Base-by-base conservation (phyloP, 1,140 invertebrate genomes). In the Babylonia areolata region DNA sequence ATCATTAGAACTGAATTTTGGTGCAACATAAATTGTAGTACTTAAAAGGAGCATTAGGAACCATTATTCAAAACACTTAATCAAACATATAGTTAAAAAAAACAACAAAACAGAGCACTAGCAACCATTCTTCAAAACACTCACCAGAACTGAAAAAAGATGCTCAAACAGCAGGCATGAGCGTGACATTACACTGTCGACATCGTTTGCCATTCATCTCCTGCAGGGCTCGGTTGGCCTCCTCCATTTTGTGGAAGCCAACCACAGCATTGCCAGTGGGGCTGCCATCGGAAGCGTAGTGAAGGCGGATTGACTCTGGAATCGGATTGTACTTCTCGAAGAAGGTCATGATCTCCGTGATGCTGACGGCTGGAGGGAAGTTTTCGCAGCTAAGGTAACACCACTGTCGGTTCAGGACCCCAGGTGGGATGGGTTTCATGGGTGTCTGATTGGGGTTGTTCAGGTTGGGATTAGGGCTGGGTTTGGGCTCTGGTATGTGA, bases 221-320 rank as follows among this genome's bases (percentile, higher is more conserved):
- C 17, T 96, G 95, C 2, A 97, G 94, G 0, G 97, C 97, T 35
- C 96, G 95, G 85, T 96, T 95, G 0, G 97, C 97, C 84, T 98
- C 97, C 31, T 96, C 95, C 0, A 96, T 96, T 1, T 96, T 95
- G 0, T 95, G 95, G 91, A 99, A 98, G 0, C 97, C 96, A 0
- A 99, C 97, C 15, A 97, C 96, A 1, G 97, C 97, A 93, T 99
- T 98, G 0, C 97, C 97, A 1, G 98, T 98, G 0, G 97, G 96
- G 93, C 97, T 87, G 15, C 89, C 89, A 46, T 92, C 90, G 17
- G 80, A 64, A 33, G 86, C 86, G 37, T 90, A 93, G 80, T 92
- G 92, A 11, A 94, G 87, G n/a, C 91, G 87, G 64, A 95, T 93
- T 35, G 91, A 91, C 71, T 94, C 92, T 9, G 90, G 90, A 11